Percentiles rank a stretch among this genome's conserved stretches.
These are phyloP conservation scores for Strongylocentrotus purpuratus DNA, from an alignment of 35 echinoderm and acorn worm genomes.

Conservation along the genomic window DNA sequence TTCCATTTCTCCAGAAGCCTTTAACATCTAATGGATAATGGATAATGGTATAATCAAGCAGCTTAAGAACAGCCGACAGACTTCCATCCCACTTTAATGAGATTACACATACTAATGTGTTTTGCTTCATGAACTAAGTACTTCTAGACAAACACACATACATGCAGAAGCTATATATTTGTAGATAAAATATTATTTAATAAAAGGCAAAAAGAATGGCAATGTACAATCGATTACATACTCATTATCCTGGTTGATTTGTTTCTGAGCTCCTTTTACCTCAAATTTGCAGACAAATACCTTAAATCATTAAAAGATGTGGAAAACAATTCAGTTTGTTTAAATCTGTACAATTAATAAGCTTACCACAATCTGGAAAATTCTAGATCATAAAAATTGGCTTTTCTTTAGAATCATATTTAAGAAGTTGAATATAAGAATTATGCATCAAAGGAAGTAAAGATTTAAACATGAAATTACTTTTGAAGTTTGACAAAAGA, in stretches of 20 bases:
- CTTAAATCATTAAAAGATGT: neutral
- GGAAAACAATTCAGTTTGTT: neutral
- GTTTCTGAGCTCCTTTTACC: neutral
- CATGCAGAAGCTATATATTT: no score
- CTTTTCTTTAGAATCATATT: neutral
- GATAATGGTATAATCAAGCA: neutral
- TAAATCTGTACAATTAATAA: neutral
- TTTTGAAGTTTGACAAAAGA: neutral
- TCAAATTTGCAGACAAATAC: neutral
- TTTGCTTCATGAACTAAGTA: neutral
- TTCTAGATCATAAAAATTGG: neutral
- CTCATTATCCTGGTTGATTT: neutral
- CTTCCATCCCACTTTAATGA: neutral
- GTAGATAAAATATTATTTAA: neutral
- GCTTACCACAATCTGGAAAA: neutral
- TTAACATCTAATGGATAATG: neutral
- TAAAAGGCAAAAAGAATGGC: neutral
- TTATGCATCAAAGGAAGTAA: neutral
- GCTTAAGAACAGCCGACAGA: neutral
- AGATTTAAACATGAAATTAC: neutral
- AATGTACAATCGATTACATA: neutral
- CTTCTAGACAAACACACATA: neutral
- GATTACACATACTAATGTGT: neutral
- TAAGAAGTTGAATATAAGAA: neutral
- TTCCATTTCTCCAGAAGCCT: neutral